These are phyloP conservation scores for Nematostella vectensis DNA, from an alignment of 92 coral and sea anemone genomes.

Conservation along the genomic window DNA sequence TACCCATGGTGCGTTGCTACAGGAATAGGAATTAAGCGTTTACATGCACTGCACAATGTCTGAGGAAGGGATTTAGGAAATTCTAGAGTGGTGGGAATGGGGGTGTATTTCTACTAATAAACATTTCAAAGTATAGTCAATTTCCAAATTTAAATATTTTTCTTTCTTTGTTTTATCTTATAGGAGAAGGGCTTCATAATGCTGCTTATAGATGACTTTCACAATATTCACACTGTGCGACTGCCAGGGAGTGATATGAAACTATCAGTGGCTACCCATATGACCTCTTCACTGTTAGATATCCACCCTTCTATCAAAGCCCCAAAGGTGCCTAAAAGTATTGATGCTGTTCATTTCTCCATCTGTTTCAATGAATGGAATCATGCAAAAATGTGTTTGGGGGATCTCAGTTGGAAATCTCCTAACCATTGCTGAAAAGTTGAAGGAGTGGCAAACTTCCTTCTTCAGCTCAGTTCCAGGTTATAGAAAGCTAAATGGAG, in stretches of 20 bases:
- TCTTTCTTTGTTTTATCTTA: no score
- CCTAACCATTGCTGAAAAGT: neutral
- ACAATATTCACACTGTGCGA: conserved; percentile 34
- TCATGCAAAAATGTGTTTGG: conserved; percentile 8
- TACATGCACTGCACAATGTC: no score
- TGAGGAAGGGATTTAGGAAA: no score
- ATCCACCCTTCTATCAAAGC: conserved; percentile 26
- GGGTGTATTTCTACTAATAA: no score
- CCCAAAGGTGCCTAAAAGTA: conserved; percentile 5
- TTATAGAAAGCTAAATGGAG: neutral
- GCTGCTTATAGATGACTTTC: conserved; percentile 34
- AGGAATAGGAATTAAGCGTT: no score
- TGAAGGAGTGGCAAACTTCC: neutral
- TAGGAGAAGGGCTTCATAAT: conserved; percentile 14
- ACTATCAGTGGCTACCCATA: conserved; percentile 43
- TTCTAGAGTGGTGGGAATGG: no score
- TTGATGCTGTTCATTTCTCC: conserved; percentile 7
- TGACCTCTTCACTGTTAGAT: conserved; percentile 36
- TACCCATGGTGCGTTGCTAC: no score
- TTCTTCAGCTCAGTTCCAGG: neutral
- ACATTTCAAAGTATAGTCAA: no score
- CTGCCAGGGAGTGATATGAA: conserved; percentile 28
- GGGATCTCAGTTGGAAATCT: conserved; percentile 9
- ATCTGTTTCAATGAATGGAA: conserved; percentile 1
- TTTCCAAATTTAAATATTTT: no score